Percentiles rank a stretch among this genome's conserved stretches.
These are phyloP conservation scores for Zingel zingel DNA, from an alignment of 2,113 vertebrate species.

Conservation along the genomic window DNA sequence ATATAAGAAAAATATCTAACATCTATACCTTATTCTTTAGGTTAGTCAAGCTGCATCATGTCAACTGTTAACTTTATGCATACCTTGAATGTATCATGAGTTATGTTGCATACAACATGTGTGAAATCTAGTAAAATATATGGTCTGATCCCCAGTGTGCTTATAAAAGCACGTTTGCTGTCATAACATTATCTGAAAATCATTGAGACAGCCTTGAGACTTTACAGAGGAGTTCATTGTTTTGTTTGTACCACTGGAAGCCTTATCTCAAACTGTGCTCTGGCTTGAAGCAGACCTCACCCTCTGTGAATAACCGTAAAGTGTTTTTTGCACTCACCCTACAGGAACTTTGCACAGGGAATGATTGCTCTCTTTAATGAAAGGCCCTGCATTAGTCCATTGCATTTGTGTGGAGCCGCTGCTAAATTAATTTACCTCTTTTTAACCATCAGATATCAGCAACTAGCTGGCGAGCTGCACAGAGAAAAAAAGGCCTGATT, in stretches of 20 bases:
- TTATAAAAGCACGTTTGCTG: background rate
- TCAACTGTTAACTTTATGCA: too few species aligned
- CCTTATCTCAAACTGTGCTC: constrained; percentile 15
- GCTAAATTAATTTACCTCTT: constrained; percentile 74
- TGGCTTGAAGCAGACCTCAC: background rate
- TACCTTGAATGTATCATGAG: background rate
- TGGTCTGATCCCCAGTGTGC: background rate
- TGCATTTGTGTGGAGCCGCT: constrained; percentile 17
- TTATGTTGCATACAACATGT: background rate
- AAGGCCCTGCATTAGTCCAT: constrained; percentile 16
- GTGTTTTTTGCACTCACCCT: constrained; percentile 15
- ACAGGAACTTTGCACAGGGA: constrained; percentile 16
- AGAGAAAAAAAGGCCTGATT: constrained; percentile 1
- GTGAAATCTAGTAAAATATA: background rate
- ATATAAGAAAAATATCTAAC: too few species aligned
- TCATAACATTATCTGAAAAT: background rate
- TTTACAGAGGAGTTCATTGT: background rate
- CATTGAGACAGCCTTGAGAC: background rate
- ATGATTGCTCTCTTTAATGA: constrained; percentile 39
- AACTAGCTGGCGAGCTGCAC: constrained; percentile 55
- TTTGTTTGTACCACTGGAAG: constrained; percentile 14
- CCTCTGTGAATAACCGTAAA: constrained; percentile 1
- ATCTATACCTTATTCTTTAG: background rate
- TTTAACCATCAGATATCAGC: constrained; percentile 81
- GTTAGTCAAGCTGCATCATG: background rate